Evolutionary conservation across 2,888 invertebrate genomes (phyloP).

Genomic region (Amblyjoppa proteus): DNA sequence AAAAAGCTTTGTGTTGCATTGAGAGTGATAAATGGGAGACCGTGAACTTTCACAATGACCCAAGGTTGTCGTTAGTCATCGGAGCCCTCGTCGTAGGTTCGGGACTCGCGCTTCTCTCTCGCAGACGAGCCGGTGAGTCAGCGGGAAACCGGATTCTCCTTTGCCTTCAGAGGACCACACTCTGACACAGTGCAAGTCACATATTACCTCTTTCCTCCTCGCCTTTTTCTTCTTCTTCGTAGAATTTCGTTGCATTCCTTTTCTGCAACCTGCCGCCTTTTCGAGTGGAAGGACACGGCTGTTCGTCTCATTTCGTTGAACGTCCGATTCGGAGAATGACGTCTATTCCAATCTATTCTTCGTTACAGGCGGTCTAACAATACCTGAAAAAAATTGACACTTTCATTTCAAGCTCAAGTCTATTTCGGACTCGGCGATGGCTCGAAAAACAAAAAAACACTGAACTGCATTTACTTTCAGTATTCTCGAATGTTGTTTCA

Average conservation of each 20-base stretch:
- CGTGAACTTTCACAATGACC: constrained; percentile 48
- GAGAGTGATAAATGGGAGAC: constrained; percentile 8
- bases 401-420: constrained; percentile 11
- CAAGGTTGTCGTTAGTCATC: constrained; percentile 60
- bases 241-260: not conserved
- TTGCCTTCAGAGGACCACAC: constrained; percentile 26
- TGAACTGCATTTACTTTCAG: constrained; percentile 24
- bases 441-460: constrained; percentile 1
- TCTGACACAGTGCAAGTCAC: constrained; percentile 27
- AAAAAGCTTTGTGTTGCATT: not conserved
- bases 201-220: not conserved
- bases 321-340: not conserved
- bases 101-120: constrained; percentile 24
- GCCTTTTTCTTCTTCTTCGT: not conserved
- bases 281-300: not conserved
- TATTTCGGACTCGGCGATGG: constrained; percentile 32
- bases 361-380: constrained; percentile 38
- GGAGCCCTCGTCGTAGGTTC: constrained; percentile 51
- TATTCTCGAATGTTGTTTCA: constrained; percentile 13
- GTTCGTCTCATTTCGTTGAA: not conserved
- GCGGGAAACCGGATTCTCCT: constrained; percentile 65
- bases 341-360: constrained; percentile 7
- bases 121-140: constrained; percentile 58
- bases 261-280: constrained; percentile 24
- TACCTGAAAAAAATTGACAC: not conserved